Conservation (phyloP, 2,113 vertebrate species). For the Cyanocitta stelleri region DNA sequence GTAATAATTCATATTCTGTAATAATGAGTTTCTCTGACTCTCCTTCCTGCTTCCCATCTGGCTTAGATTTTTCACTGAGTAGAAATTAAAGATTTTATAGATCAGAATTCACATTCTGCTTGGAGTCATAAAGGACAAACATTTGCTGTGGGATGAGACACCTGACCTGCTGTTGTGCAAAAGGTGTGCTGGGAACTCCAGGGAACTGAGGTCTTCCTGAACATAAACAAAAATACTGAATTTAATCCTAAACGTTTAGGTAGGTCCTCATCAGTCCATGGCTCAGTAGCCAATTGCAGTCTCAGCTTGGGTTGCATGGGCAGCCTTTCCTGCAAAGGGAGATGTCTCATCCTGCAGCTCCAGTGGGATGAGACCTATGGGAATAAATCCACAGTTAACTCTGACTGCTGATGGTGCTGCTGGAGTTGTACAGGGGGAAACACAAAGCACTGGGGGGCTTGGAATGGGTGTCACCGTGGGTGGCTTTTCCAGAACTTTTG, state of each 20-base stretch:
- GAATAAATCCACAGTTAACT: neutral
- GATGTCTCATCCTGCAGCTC: neutral
- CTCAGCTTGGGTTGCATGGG: neutral
- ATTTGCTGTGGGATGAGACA: neutral
- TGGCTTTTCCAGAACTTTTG: neutral
- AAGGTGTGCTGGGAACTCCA: neutral
- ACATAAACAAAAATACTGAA: neutral
- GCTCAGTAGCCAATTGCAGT: rapidly evolving
- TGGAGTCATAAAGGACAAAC: neutral
- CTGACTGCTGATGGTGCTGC: neutral
- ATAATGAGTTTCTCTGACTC: neutral
- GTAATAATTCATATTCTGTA: slow-evolving; percentile 25
- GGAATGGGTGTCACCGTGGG: neutral
- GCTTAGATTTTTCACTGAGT: neutral
- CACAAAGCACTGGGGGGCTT: neutral
- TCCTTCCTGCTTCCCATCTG: neutral
- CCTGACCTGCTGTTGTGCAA: rapidly evolving
- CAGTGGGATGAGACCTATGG: neutral
- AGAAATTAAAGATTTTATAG: neutral
- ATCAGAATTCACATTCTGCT: neutral
- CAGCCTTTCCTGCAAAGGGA: neutral
- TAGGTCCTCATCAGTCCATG: rapidly evolving
- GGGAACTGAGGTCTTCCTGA: neutral
- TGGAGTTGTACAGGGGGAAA: neutral
- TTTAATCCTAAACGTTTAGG: neutral